Evolutionary conservation across 2,113 vertebrate species (phyloP), one percentile per base, ranked within the genome.

Genomic region (Amia ocellicauda): DNA sequence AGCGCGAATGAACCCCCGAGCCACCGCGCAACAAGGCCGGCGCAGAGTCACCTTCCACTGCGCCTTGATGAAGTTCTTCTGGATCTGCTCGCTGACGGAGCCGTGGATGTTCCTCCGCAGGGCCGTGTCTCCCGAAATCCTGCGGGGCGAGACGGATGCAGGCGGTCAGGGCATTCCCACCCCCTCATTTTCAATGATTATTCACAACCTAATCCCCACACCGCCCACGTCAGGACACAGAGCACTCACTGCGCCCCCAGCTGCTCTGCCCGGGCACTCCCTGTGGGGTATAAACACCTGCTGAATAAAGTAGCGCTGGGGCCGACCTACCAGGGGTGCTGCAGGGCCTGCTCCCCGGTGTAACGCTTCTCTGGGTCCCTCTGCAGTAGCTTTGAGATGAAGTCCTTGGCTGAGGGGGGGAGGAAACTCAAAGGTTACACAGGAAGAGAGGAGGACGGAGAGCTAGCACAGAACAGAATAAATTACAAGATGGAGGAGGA

Each of bases 1-100:
- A n/a, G n/a, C n/a, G n/a, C n/a, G n/a, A n/a, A n/a, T n/a, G n/a
- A n/a, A n/a, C n/a, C n/a, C n/a, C n/a, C n/a, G n/a, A n/a, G 43
- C 43, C 43, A 16, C 3, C n/a, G 3, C 7, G n/a, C 3, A 16
- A 47, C 51, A 14, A n/a, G 27, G n/a, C 28, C 20, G 1, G 26
- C 36, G 41, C 23, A 3, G 7, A 51, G 89, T 88, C 61, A 94
- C 93, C 90, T 93, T 94, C 93, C 93, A 94, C 60, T 92, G 92
- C 82, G 87, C 93, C 77, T 93, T 94, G 56, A 88, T 92, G 1
- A 94, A 94, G 77, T 91, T 94, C 78, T 94, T 94, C 80, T 88
- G 85, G 74, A 94, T 94, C 79, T 94, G 92, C 27, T 89, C 90
- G 0, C 91, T 94, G 72, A 94, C 92, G 0, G 92, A 93, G 70